Percentiles rank a stretch among this genome's conserved stretches.
Evolutionary conservation across 2,888 invertebrate genomes (phyloP).

Genomic region (Salticus scenicus): DNA sequence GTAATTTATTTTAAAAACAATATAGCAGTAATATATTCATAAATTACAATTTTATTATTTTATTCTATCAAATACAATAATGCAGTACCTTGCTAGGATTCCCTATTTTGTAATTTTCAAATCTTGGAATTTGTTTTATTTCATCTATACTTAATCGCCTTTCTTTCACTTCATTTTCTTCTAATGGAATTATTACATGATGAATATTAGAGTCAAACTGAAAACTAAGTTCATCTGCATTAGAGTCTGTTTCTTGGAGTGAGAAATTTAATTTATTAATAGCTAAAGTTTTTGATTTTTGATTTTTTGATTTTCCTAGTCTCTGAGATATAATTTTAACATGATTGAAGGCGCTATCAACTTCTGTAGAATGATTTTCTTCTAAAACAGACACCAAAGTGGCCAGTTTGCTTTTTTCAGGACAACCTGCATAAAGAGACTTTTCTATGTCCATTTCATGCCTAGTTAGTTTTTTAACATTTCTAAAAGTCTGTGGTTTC

Average conservation of each 20-base stretch:
- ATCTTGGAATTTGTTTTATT: slow-evolving; percentile 48
- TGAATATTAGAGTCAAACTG: slow-evolving; percentile 50
- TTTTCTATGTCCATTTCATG: slow-evolving; percentile 68
- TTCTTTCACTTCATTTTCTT: slow-evolving; percentile 33
- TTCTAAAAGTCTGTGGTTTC: slow-evolving; percentile 35
- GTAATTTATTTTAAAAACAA: too few species aligned
- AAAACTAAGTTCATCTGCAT: background rate
- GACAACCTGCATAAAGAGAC: slow-evolving; percentile 57
- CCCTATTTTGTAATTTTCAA: slow-evolving; percentile 46
- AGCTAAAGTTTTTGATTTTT: background rate
- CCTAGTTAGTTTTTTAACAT: slow-evolving; percentile 50
- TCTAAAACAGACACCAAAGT: slow-evolving; percentile 20
- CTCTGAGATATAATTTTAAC: slow-evolving; percentile 45
- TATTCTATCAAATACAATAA: too few species aligned
- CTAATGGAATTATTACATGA: slow-evolving; percentile 55
- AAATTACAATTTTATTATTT: too few species aligned
- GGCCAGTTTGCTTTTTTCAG: slow-evolving; percentile 41
- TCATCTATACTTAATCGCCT: slow-evolving; percentile 43
- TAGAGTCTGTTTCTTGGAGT: too few species aligned
- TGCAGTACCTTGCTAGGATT: slow-evolving; percentile 43
- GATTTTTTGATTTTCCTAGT: slow-evolving; percentile 17
- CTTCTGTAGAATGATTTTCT: background rate
- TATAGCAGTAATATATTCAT: too few species aligned
- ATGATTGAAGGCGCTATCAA: slow-evolving; percentile 27
- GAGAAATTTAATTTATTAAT: too few species aligned